Conservation (phyloP, 2,888 invertebrate genomes). For the Clusia tigrina region DNA sequence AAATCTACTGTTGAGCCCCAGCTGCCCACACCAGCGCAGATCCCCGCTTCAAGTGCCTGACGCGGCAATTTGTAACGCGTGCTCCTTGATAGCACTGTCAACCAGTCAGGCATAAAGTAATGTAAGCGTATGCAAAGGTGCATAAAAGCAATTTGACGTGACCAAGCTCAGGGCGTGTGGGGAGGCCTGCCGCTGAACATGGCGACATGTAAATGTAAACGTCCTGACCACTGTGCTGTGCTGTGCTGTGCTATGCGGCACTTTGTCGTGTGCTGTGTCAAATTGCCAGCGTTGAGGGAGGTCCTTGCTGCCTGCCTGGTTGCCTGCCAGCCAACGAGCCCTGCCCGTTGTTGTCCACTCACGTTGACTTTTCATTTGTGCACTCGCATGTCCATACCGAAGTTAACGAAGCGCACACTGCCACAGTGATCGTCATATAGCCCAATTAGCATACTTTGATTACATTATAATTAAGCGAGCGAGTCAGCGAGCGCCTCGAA, state of each 20-base stretch:
- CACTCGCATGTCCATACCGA: neutral
- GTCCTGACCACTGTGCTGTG: neutral
- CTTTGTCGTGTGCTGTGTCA: neutral
- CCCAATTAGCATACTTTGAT: conserved; percentile 38
- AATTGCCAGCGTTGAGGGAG: conserved; percentile 7
- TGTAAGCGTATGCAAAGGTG: conserved; percentile 6
- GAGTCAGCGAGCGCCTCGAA: too few species aligned
- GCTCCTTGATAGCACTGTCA: neutral
- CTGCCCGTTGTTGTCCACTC: neutral
- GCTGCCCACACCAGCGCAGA: neutral
- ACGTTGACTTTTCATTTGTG: neutral
- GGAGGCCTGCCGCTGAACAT: neutral
- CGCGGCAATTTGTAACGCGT: conserved; percentile 3
- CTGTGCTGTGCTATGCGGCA: neutral
- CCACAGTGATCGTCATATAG: neutral
- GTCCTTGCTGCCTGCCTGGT: neutral
- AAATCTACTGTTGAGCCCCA: neutral
- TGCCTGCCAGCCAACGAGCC: neutral
- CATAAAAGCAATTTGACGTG: conserved; percentile 9
- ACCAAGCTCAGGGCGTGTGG: neutral
- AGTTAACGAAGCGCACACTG: neutral
- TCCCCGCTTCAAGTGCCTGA: neutral
- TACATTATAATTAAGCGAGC: conserved; percentile 35
- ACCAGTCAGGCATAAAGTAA: conserved; percentile 3
- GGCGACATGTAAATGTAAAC: neutral